Evolutionary conservation across 2,797 vertebrate genomes (phyloP).

Genomic region (Limosa lapponica): DNA sequence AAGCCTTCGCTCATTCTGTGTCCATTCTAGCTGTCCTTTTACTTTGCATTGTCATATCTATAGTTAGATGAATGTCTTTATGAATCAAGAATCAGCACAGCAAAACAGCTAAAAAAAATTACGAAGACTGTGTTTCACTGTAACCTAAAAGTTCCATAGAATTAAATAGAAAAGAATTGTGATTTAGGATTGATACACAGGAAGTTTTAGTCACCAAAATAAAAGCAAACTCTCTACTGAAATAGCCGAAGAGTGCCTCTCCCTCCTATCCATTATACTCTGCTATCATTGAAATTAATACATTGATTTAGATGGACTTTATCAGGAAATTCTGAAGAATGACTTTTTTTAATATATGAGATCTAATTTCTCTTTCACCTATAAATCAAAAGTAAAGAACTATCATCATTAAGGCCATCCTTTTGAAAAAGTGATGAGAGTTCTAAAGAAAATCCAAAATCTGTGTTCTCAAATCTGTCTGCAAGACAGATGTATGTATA

Average conservation of each 20-base stretch:
- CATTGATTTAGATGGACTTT: neutral
- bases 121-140: neutral
- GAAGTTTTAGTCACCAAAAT: neutral
- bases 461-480: neutral
- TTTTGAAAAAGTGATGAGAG: neutral
- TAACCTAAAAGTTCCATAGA: neutral
- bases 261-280: neutral
- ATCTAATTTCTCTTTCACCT: neutral
- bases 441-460: neutral
- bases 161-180: neutral
- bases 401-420: neutral
- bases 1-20: neutral
- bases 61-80: neutral
- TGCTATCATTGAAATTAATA: neutral
- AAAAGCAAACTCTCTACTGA: neutral
- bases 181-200: neutral
- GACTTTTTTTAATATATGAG: neutral
- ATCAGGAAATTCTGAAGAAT: neutral
- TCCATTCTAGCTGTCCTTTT: neutral
- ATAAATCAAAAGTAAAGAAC: neutral
- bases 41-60: neutral
- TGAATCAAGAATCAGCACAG: neutral
- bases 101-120: neutral
- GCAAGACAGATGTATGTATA: neutral
- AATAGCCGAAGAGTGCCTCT: neutral